Base-by-base conservation (phyloP, 2,888 invertebrate species). In the Busseola fusca region DNA sequence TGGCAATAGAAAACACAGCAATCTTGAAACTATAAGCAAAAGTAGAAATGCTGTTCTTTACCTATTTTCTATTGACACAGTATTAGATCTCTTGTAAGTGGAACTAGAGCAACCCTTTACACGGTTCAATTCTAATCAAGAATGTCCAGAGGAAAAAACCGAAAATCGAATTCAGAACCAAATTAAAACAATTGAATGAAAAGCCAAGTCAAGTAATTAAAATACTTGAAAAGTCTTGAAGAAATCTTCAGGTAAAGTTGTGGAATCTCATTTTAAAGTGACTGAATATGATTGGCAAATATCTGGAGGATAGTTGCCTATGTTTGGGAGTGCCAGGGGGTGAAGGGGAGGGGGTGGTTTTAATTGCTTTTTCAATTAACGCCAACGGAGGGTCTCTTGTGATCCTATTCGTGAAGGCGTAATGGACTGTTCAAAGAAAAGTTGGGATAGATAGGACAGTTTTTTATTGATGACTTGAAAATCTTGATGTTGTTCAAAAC, bases 321-420 rank as follows among this genome's bases (percentile, higher is more conserved):
- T 85, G 79, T 86, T 81, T 76, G 81, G 78, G 78, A 73, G 69
- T 72, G 74, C 74, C 60, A 66, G 78, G 76, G 77, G 70, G 40
- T 37, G 54, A 6, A 70, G 79, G 82, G 69, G 75, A 57, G 75
- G 76, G 77, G 86, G 84, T 72, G 81, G 85, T 81, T 89, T 92
- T 93, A 93, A 94, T 94, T 94, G 93, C 92, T 93, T 93, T 93
- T 93, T 93, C 93, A 94, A 94, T 94, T 94, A 94, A 91, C 88
- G 88, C 78, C 69, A 82, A 76, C 84, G 86, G 87, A 84, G 82
- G 72, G 79, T 80, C 88, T 88, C 88, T 86, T 82, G 86, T 86
- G 86, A 87, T 87, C 89, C 85, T 82, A 87, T 88, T 88, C 85
- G 87, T 81, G 84, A 84, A 87, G 82, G 82, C 85, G 89, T 91